These are phyloP conservation scores for Gadopsis marmoratus DNA, from an alignment of 2,797 vertebrate species.

Conservation along the genomic window DNA sequence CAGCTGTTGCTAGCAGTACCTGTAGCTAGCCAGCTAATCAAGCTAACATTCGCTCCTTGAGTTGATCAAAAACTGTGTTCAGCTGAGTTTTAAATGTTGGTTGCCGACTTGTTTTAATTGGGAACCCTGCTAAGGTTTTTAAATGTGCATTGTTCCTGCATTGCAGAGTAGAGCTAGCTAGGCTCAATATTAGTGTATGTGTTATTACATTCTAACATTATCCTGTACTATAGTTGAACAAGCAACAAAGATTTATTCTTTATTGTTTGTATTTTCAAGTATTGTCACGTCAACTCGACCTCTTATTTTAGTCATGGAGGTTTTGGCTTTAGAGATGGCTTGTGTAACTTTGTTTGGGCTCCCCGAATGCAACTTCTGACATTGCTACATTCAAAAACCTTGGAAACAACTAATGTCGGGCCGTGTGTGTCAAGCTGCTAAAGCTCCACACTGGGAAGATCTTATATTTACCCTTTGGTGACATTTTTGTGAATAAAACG, in stretches of 20 bases:
- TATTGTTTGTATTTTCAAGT: too few species aligned
- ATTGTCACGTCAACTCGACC: not conserved
- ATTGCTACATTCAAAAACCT: not conserved
- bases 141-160: not conserved
- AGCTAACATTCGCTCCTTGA: not conserved
- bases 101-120: not conserved
- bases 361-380: not conserved
- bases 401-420: not conserved
- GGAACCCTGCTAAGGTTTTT: not conserved
- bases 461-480: not conserved
- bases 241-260: too few species aligned
- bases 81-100: not conserved
- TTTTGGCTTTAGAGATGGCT: too few species aligned
- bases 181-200: not conserved
- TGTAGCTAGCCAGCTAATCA: not conserved
- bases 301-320: too few species aligned
- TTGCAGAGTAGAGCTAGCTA: not conserved
- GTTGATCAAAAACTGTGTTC: not conserved
- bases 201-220: too few species aligned
- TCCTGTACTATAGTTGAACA: too few species aligned
- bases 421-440: not conserved
- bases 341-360: not conserved
- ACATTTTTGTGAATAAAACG: not conserved
- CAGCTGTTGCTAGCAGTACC: not conserved
- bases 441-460: not conserved